phyloP scores from a whole-genome alignment of 2,113 vertebrate species.

The Microcebus murinus region DNA sequence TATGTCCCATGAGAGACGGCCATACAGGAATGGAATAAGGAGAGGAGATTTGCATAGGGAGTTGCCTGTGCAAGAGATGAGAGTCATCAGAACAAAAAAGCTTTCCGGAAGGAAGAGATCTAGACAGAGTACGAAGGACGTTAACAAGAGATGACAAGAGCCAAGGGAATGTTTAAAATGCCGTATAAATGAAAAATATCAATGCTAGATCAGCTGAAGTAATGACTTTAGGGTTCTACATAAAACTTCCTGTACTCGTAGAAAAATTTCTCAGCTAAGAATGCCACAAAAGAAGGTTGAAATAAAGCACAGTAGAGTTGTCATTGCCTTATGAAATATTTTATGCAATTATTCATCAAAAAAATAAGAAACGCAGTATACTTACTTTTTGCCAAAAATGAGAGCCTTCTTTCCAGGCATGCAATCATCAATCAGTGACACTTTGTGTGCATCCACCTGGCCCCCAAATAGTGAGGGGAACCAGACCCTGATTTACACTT shows the following conservation, averaged over 20 bases:
- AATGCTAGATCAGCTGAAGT: background rate
- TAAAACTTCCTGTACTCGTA: background rate
- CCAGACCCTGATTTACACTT: background rate
- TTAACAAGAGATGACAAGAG: background rate
- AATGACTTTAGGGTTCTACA: background rate
- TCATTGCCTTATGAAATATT: background rate
- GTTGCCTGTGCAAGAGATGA: rapidly evolving
- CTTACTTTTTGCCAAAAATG: background rate
- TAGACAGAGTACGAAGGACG: background rate
- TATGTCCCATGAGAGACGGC: background rate
- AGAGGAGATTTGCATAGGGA: background rate
- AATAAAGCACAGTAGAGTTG: background rate
- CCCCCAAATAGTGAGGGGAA: background rate
- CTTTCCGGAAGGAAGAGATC: background rate
- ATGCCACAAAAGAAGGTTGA: background rate
- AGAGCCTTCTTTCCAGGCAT: background rate
- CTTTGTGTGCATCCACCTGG: background rate
- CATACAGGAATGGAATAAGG: background rate
- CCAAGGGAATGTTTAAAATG: background rate
- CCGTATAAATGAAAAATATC: background rate
- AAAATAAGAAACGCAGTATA: background rate
- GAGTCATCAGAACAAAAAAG: background rate
- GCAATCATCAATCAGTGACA: background rate
- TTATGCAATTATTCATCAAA: background rate
- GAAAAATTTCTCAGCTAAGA: background rate